Base-by-base conservation (phyloP, 2,888 invertebrate genomes). In the Colletes collaris region DNA sequence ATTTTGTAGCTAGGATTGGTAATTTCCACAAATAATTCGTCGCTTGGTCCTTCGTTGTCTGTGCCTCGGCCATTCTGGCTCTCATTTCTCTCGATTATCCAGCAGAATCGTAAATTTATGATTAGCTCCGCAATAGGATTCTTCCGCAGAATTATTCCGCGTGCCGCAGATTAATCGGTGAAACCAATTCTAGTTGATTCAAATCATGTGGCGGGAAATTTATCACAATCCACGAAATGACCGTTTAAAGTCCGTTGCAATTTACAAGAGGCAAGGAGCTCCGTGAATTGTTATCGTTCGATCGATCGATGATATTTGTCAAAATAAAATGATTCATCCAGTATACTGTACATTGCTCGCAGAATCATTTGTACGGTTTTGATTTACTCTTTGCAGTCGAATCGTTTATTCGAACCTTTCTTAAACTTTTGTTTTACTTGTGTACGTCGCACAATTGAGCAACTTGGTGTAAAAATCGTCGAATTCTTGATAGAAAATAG, bases 41-140 rank as follows among this genome's bases (percentile, higher is more conserved):
- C 46, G n/a, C 27, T 40, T 44, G 11, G 6, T 27, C 27, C 10
- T 11, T 37, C 7, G 35, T 59, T 37, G 67, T 60, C 44, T 16
- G 27, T 35, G 58, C 8, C 19, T 10, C 40, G 46, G 19, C 37
- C 49, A 46, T 58, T 40, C 67, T 16, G 46, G n/a, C 44, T 58
- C 13, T 10, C 11, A n/a, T 74, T 49, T 55, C 46, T 19, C 49
- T 16, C 68, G 64, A 53, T 75, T 70, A 69, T 63, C 46, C 50
- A 11, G 35, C 2, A 10, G 13, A 40, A 44, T 75, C 35, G 46
- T 70, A 75, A 63, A 64, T 70, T 70, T 13, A 37, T 55, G 58
- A 75, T 64, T 63, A 70, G 58, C 63, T 63, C 63, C 46, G 44
- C 44, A 75, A 63, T 8, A 63, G 19, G 35, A 69, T 69, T 70